phyloP scores from a whole-genome alignment of 1,140 invertebrate genomes.

The Heliconius congener region DNA sequence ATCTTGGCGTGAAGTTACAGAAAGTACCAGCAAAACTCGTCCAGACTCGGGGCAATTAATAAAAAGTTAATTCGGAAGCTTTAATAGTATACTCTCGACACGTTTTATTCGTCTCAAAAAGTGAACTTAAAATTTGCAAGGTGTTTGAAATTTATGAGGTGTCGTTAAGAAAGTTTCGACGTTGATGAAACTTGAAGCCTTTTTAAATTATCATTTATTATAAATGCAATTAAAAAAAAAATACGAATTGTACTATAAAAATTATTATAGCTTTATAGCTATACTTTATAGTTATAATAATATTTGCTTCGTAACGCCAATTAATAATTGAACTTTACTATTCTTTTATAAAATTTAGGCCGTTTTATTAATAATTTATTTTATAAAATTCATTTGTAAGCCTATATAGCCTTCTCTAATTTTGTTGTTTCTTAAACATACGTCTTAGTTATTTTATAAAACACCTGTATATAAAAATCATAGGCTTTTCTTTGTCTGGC shows the following conservation, averaged over 20 bases:
- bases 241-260: background rate
- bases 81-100: constrained; percentile 57
- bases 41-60: constrained; percentile 53
- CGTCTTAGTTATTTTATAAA: no score
- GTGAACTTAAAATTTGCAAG: constrained; percentile 58
- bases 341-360: background rate
- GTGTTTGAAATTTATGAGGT: constrained; percentile 63
- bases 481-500: no score
- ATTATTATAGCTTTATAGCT: background rate
- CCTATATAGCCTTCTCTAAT: no score
- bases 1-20: background rate
- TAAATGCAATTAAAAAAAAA: constrained; percentile 18
- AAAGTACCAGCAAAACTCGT: constrained; percentile 50
- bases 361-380: no score
- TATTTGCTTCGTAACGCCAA: background rate
- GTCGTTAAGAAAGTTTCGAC: constrained; percentile 62
- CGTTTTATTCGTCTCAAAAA: constrained; percentile 63
- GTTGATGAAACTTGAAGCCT: constrained; percentile 55
- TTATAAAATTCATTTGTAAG: no score
- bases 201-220: constrained; percentile 50
- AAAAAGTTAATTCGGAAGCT: constrained; percentile 64
- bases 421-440: no score
- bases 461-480: no score
- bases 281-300: no score
- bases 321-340: background rate